Base-by-base conservation (phyloP, 2,888 invertebrate species). In the Hofmannophila pseudospretella region DNA sequence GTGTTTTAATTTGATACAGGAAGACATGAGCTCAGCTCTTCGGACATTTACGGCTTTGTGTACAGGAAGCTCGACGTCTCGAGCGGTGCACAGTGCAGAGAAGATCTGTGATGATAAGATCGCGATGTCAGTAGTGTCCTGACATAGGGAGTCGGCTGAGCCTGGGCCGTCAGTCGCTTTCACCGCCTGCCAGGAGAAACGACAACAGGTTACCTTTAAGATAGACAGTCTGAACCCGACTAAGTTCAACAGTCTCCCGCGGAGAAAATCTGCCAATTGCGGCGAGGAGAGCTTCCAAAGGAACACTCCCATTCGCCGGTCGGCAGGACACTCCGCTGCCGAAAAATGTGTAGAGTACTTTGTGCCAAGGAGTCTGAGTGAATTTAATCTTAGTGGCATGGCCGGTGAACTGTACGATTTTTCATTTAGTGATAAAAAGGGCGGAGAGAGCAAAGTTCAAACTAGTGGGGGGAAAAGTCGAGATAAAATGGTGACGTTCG, bases 1-100 rank as follows among this genome's bases (percentile, higher is more conserved):
- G 93, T 95, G 95, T 73, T 95, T 95, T 79, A 94, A 94, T 72
- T 85, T 95, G 40, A 92, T 95, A 35, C 95, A 94, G 69, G 94
- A 94, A 58, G 94, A 94, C 69, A 16, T 16, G 16, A 16, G 16
- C 5, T 16, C 16, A 5, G 16, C 16, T 16, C 16, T 13, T 8
- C 5, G 29, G 29, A 7, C 29, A 10, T 51, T 71, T 19, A 55
- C 69, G 3, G 55, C 66, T 7, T 48, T 74, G 29, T 74, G 75
- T 38, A 49, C 69, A 14, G 66, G 62, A 5, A 16, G 16, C n/a
- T 51, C 61, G 1, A 68, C 67, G 46, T 54, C 67, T 1, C 65
- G 76, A 1, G 73, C 66, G 11, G 81, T 88, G 39, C 88, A 88
- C 47, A 76, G 79, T 38, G 65, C 64, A 5, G 89, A 89, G 43